Evolutionary conservation across 2,888 invertebrate genomes (phyloP).

Genomic region (Parnassius mnemosyne): DNA sequence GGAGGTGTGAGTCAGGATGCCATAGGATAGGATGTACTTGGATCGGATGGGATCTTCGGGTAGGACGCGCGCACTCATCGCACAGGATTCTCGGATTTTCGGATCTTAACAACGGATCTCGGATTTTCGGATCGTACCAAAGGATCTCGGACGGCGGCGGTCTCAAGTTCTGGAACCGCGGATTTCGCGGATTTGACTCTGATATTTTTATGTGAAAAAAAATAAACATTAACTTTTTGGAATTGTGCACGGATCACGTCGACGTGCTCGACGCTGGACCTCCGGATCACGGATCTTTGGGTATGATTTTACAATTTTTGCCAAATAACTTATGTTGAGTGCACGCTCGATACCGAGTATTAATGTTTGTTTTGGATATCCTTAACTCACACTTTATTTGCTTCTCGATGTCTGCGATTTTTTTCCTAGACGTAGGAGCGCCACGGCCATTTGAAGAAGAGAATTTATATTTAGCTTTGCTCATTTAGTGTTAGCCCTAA

Average conservation of each 20-base stretch:
- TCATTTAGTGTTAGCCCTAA: conserved; percentile 58
- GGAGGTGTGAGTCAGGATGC: conserved; percentile 64
- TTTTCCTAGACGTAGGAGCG: conserved; percentile 43
- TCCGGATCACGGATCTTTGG: conserved; percentile 65
- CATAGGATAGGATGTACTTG: conserved; percentile 32
- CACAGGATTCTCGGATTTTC: conserved; percentile 46
- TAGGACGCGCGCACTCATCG: conserved; percentile 36
- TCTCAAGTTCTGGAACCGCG: conserved; percentile 25
- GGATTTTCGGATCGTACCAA: conserved; percentile 54
- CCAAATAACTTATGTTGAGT: conserved; percentile 71
- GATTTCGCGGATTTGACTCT: conserved; percentile 22
- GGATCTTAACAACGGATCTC: conserved; percentile 49
- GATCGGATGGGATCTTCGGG: conserved; percentile 25
- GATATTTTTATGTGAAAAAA: conserved; percentile 16
- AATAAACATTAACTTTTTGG: conserved; percentile 22
- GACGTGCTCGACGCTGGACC: conserved; percentile 38
- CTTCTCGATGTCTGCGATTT: conserved; percentile 55
- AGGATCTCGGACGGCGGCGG: conserved; percentile 33
- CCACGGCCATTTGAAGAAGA: conserved; percentile 36
- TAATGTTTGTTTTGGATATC: conserved; percentile 53
- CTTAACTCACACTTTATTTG: conserved; percentile 67
- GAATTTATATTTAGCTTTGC: conserved; percentile 46
- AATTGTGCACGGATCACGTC: conserved; percentile 24
- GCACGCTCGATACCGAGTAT: conserved; percentile 67
- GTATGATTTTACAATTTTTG: conserved; percentile 73